phyloP scores from a whole-genome alignment of 2,888 invertebrate genomes.

The Mayetiola destructor region DNA sequence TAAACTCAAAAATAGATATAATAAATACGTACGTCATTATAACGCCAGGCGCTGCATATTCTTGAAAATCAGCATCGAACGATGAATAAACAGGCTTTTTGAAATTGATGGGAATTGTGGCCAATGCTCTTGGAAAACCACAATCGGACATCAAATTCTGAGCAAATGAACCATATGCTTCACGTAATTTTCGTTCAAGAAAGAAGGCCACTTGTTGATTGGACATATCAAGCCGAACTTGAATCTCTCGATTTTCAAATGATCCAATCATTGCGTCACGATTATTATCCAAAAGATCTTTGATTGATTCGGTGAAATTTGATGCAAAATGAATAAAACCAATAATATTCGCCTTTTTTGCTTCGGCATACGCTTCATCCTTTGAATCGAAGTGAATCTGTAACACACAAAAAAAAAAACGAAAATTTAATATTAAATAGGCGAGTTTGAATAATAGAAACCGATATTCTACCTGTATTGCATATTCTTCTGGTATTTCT shows the following conservation, averaged over 20 bases:
- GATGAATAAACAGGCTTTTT: conserved; percentile 55
- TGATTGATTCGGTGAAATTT: conserved; percentile 57
- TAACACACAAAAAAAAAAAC: conserved; percentile 15
- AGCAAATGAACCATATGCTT: conserved; percentile 53
- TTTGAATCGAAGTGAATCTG: conserved; percentile 40
- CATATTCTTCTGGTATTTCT: conserved; percentile 28
- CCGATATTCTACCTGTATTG: conserved; percentile 12
- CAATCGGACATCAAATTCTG: conserved; percentile 48
- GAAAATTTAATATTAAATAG: not conserved
- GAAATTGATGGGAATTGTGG: conserved; percentile 49
- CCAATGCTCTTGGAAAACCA: conserved; percentile 42
- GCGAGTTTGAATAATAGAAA: not conserved
- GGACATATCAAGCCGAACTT: conserved; percentile 59
- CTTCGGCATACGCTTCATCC: conserved; percentile 40
- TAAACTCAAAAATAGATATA: not conserved
- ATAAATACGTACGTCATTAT: conserved; percentile 54
- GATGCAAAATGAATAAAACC: conserved; percentile 52
- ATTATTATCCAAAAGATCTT: conserved; percentile 43
- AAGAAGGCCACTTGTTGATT: conserved; percentile 72
- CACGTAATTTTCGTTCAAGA: conserved; percentile 51
- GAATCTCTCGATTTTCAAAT: conserved; percentile 46
- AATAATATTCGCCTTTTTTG: conserved; percentile 40
- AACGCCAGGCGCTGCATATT: conserved; percentile 73
- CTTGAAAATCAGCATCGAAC: conserved; percentile 52
- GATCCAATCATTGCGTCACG: conserved; percentile 40